A percentile compares a stretch with the other conserved stretches of the same genome.
Conservation (phyloP, 2,888 invertebrate species). For the Chirona hameri region DNA sequence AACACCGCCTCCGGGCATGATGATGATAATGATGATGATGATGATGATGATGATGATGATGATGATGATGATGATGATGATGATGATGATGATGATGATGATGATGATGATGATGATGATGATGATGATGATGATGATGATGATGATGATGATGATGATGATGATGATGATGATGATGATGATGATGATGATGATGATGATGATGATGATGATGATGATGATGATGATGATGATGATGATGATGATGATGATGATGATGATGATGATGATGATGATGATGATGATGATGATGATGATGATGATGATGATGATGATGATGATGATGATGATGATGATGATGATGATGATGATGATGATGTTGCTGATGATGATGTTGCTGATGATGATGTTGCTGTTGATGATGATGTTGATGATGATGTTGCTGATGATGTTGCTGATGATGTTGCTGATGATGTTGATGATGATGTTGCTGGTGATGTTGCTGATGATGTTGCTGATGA, state of each 20-base stretch:
- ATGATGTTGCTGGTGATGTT: too few species aligned
- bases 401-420: too few species aligned
- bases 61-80: not conserved
- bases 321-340: constrained; percentile 22
- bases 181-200: constrained; percentile 22
- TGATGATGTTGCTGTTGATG: too few species aligned
- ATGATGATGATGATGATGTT: too few species aligned
- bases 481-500: too few species aligned
- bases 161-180: constrained; percentile 22
- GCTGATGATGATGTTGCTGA: too few species aligned
- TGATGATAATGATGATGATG: constrained; percentile 22
- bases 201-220: constrained; percentile 22
- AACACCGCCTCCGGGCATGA: not conserved
- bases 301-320: constrained; percentile 22
- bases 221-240: constrained; percentile 22
- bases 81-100: constrained; percentile 22
- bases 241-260: constrained; percentile 22
- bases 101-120: constrained; percentile 22
- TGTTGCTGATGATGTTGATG: too few species aligned
- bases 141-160: constrained; percentile 22
- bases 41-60: constrained; percentile 1
- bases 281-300: constrained; percentile 22
- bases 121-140: constrained; percentile 22
- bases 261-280: constrained; percentile 22
- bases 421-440: too few species aligned